These are phyloP conservation scores for Megalopta genalis DNA, from an alignment of 1,140 invertebrate species.

Conservation along the genomic window DNA sequence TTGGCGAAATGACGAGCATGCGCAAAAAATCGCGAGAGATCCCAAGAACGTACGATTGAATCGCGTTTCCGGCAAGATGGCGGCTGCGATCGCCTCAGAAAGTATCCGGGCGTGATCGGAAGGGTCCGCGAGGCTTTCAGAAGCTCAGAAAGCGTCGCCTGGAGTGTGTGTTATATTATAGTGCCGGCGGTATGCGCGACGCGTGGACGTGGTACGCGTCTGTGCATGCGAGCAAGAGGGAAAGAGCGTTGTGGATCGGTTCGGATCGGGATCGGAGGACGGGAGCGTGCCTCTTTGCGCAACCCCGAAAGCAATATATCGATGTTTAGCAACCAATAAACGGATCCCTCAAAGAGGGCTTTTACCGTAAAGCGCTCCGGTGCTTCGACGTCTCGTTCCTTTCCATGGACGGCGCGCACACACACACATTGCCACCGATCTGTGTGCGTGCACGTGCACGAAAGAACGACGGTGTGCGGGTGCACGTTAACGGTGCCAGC, in stretches of 20 bases:
- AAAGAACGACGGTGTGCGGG: not conserved
- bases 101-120: conserved; percentile 49
- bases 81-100: not conserved
- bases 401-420: conserved; percentile 46
- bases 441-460: not conserved
- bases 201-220: conserved; percentile 30
- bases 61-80: not conserved
- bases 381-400: conserved; percentile 66
- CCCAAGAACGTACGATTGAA: no score
- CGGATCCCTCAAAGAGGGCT: conserved; percentile 79
- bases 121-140: conserved; percentile 67
- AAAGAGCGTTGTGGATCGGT: conserved; percentile 52
- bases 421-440: not conserved
- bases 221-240: conserved; percentile 41
- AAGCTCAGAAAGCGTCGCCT: conserved; percentile 70
- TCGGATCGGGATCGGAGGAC: conserved; percentile 55
- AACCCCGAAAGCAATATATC: conserved; percentile 78
- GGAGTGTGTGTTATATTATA: conserved; percentile 47
- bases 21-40: no score
- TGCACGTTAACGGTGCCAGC: conserved; percentile 69
- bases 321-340: conserved; percentile 81
- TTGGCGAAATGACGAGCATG: no score
- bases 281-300: conserved; percentile 70
- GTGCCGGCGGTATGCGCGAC: not conserved
- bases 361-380: conserved; percentile 75